Percentiles rank a stretch among this genome's conserved stretches.
Evolutionary conservation across 1,140 invertebrate species (phyloP).

Genomic region (Cotesia vestalis): DNA sequence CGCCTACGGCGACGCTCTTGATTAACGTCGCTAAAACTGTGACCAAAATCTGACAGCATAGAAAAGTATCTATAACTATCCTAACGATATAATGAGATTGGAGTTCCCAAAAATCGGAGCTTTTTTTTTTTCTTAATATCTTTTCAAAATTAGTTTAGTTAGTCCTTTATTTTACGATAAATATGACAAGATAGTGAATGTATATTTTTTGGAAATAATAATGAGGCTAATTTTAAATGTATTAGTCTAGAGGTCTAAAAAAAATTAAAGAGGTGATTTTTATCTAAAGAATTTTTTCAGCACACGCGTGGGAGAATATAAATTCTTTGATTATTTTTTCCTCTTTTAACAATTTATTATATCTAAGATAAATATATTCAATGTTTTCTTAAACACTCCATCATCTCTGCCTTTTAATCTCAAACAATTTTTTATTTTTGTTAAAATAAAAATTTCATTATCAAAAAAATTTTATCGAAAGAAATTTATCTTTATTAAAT

Average conservation of each 20-base stretch:
- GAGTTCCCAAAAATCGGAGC: not conserved
- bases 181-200: not conserved
- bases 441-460: too few relatives aligned
- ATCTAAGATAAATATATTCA: conserved; percentile 3
- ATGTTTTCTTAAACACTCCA: conserved; percentile 18
- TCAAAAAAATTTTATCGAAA: too few relatives aligned
- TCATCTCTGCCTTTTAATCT: conserved; percentile 13
- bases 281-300: conserved; percentile 56
- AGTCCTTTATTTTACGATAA: not conserved
- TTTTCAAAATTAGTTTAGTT: not conserved
- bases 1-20: conserved; percentile 9
- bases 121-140: not conserved
- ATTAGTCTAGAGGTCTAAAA: conserved; percentile 43
- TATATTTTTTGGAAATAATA: conserved; percentile 35
- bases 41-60: not conserved
- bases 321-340: conserved; percentile 30
- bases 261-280: conserved; percentile 46
- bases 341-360: conserved; percentile 29
- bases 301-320: conserved; percentile 51
- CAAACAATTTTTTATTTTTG: too few relatives aligned
- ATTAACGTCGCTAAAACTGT: not conserved
- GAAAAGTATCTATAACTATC: not conserved
- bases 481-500: too few relatives aligned
- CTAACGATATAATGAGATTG: not conserved
- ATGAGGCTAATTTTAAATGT: conserved; percentile 56